Percentiles rank a stretch among this genome's conserved stretches.
These are phyloP conservation scores for Eubasilissa regina DNA, from an alignment of 1,140 invertebrate genomes.

Conservation along the genomic window DNA sequence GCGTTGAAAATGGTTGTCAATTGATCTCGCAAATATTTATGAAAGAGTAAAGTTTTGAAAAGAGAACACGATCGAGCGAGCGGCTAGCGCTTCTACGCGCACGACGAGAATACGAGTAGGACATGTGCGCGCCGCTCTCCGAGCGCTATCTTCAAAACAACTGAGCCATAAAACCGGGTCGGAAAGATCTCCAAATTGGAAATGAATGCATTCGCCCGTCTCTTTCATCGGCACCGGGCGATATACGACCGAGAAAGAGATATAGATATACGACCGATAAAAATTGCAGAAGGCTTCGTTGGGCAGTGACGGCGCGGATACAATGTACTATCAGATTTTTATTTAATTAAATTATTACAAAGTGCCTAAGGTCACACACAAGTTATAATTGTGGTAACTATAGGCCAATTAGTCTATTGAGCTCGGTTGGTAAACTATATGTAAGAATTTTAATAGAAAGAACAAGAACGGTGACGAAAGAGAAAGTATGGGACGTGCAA, in stretches of 20 bases:
- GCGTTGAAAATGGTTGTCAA: constrained; percentile 24
- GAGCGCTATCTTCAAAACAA: constrained; percentile 44
- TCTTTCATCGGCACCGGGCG: constrained; percentile 38
- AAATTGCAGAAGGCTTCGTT: constrained; percentile 54
- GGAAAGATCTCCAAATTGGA: constrained; percentile 60
- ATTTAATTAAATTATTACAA: too few species aligned
- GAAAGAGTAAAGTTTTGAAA: constrained; percentile 1
- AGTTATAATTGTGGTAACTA: too few species aligned
- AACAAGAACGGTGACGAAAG: too few species aligned
- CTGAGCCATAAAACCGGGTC: constrained; percentile 56
- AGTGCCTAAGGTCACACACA: too few species aligned
- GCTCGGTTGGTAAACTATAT: too few species aligned
- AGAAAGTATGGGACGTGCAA: too few species aligned
- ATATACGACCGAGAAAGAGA: constrained; percentile 40
- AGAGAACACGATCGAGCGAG: neutral
- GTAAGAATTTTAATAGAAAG: too few species aligned
- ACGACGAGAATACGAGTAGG: neutral
- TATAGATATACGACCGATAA: constrained; percentile 51
- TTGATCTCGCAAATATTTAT: constrained; percentile 36
- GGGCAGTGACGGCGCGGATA: constrained; percentile 36
- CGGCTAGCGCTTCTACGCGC: constrained; percentile 2
- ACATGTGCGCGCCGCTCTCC: constrained; percentile 22
- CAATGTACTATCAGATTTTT: neutral
- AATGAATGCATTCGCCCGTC: constrained; percentile 55
- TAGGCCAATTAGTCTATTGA: too few species aligned